These are phyloP conservation scores for Rhopalosiphum nymphaeae DNA, from an alignment of 2,888 invertebrate genomes.

Conservation along the genomic window DNA sequence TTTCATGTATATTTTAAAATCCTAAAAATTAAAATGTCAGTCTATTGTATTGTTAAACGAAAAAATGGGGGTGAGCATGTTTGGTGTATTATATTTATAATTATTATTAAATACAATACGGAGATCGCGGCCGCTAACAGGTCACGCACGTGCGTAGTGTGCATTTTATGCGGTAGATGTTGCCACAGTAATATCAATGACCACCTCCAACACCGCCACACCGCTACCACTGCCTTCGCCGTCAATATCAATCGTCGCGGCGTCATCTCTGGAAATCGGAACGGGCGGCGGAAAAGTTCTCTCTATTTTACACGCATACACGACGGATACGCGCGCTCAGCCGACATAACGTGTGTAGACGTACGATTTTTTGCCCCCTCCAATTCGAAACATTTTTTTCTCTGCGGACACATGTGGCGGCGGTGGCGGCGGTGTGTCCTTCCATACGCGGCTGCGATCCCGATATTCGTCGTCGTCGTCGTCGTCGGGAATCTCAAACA, in stretches of 20 bases:
- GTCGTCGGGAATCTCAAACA: neutral
- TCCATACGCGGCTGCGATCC: neutral
- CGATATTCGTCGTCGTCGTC: conserved; percentile 1
- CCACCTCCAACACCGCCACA: neutral
- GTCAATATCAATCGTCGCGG: neutral
- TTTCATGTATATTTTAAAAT: too few relatives aligned
- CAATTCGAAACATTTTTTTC: neutral
- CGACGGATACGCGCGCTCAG: neutral
- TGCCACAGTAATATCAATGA: neutral
- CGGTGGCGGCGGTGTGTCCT: neutral
- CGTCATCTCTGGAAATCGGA: conserved; percentile 36
- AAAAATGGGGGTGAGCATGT: too few relatives aligned
- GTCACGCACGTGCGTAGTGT: neutral
- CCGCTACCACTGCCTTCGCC: neutral
- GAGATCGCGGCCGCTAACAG: neutral
- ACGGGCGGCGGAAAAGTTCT: conserved; percentile 52
- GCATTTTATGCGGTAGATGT: conserved; percentile 39
- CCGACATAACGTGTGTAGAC: neutral
- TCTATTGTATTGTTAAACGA: too few relatives aligned
- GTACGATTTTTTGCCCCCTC: neutral
- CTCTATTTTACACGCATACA: conserved; percentile 42
- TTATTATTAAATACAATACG: neutral
- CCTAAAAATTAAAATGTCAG: too few relatives aligned
- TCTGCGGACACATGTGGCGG: conserved; percentile 34
- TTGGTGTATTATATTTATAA: neutral